phyloP scores from a whole-genome alignment of 2,113 vertebrate species.

The Mobula hypostoma region DNA sequence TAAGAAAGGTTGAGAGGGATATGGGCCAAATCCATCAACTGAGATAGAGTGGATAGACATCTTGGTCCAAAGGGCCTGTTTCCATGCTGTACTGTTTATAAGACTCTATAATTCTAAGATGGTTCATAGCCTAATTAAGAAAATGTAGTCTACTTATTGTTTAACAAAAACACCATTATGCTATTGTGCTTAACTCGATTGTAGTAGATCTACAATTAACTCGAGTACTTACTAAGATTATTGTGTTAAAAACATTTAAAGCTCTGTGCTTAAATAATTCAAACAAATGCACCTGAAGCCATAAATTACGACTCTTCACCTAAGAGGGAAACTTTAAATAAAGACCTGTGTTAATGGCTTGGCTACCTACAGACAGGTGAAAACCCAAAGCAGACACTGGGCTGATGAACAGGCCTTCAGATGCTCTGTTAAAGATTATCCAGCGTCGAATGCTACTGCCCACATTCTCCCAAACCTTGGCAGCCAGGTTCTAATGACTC shows the following conservation, averaged over 20 bases:
- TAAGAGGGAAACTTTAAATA: not conserved
- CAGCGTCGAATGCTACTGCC: conserved; percentile 55
- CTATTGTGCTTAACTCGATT: not conserved
- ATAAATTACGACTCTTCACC: not conserved
- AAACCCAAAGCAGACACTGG: conserved; percentile 59
- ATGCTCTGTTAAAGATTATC: conserved; percentile 62
- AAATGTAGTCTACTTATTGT: not conserved
- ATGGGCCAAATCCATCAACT: too few species aligned
- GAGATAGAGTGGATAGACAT: too few species aligned
- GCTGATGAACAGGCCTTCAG: conserved; percentile 44
- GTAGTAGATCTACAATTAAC: not conserved
- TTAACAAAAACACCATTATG: not conserved
- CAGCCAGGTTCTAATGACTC: conserved; percentile 31
- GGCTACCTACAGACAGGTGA: conserved; percentile 40
- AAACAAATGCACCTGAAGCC: not conserved
- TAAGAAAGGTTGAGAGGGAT: too few species aligned
- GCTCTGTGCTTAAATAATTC: not conserved
- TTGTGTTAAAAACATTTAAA: conserved; percentile 12
- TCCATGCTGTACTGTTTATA: too few species aligned
- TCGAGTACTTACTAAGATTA: too few species aligned
- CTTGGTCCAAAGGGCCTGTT: too few species aligned
- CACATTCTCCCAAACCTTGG: conserved; percentile 55
- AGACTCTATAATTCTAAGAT: too few species aligned
- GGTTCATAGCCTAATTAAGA: not conserved
- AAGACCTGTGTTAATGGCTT: not conserved